Base-by-base conservation (phyloP, 2,113 vertebrate species). In the Myrmophylax atrothorax region DNA sequence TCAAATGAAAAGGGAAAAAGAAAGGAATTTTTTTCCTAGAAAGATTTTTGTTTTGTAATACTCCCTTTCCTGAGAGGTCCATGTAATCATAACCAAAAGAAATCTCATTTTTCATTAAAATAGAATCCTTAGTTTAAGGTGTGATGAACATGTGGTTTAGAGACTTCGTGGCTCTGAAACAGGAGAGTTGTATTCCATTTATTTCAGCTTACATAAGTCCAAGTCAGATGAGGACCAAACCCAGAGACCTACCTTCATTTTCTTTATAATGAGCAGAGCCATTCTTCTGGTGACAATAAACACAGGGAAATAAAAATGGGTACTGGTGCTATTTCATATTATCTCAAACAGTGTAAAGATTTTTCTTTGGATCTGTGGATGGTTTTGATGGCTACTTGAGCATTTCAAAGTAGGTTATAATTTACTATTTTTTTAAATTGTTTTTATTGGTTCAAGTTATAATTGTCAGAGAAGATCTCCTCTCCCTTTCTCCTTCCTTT, bases 21-120 rank as follows among this genome's bases (percentile, higher is more conserved):
- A 5, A 29, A 35, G 38, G 38, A 38, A 5, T 40, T 40, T 40
- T 40, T 40, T 40, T 40, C 40, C 40, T 40, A 62, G 53, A 17
- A 12, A 1, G 0, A 12, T 10, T 46, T 44, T 24, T 23, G n/a
- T 10, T 4, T 1, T 2, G 2, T 22, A 73, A 4, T 18, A 17
- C 3, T 60, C 8, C 26, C 10, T 84, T 18, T 77, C 12, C n/a
- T 2, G 2, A 62, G 38, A 67, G 33, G 6, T 66, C 37, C 17
- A 2, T 17, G 12, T 52, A 73, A 64, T 72, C 7, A 28, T 80
- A 68, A 44, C 6, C 22, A 67, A 66, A 14, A 73, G 24, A 70
- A 62, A 46, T 28, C 12, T 66, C 56, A 5, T 3, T 74, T 84
- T 84, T 20, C 9, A 7, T 22, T 80, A 55, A 68, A 83, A 33